Evolutionary conservation across 2,797 vertebrate species (phyloP), one percentile per base, ranked within the genome.

Genomic region (Emydoidea blandingii): DNA sequence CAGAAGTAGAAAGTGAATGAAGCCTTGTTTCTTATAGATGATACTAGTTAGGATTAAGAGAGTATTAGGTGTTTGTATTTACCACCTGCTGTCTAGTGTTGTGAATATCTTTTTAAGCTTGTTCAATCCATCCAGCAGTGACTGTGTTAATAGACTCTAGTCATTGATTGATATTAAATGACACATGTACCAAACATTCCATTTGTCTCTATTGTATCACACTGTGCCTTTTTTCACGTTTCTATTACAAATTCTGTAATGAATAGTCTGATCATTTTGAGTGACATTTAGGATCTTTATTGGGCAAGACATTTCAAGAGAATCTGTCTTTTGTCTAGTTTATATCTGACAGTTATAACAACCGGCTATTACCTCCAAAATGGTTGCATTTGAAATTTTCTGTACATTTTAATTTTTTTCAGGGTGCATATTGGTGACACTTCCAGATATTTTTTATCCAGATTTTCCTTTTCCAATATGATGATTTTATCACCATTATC

Each of bases 191-290:
- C 85, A 91, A 94, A 56, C 86, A 92, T 85, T 91, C 89, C 83
- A 93, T 95, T 92, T 94, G 53, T 91, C 79, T 95, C 47, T 91
- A 56, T 91, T 92, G 65, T 95, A 83, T 76, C 8, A 0, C 86
- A 83, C 78, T 52, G 29, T 94, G 88, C 78, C 49, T 94, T 91
- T 87, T 92, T 96, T 96, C 91, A 89, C 91, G 54, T 96, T 96
- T 86, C 83, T 91, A 91, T 88, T 85, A 95, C 84, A 92, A 92
- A 91, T 92, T 79, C 88, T 79, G 54, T 89, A 96, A 95, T 93
- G 96, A 96, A 96, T 93, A 97, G 80, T 83, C 89, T 94, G 78
- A 96, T 96, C 83, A 62, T 79, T 97, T 95, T 97, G 95, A 97
- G 84, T 96, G 95, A 91, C 92, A 96, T 94, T 96, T 96, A 86